phyloP scores from a whole-genome alignment of 2,797 vertebrate genomes.

The Galago senegalensis region DNA sequence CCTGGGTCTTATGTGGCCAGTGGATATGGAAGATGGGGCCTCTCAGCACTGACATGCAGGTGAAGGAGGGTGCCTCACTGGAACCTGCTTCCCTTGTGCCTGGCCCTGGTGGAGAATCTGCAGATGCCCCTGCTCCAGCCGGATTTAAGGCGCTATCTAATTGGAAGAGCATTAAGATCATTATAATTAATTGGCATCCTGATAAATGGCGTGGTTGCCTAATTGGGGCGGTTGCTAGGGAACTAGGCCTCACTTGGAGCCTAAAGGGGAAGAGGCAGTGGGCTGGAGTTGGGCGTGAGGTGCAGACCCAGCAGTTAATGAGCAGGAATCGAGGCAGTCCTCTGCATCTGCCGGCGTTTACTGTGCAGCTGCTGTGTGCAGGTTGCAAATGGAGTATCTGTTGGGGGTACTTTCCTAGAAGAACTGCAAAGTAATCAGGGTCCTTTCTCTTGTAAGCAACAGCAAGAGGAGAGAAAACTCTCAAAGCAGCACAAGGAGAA shows the following conservation, averaged over 20 bases:
- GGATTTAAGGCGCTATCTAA: conserved; percentile 75
- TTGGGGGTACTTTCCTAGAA: conserved; percentile 52
- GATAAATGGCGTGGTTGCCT: conserved; percentile 85
- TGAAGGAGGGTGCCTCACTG: not conserved
- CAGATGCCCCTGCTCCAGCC: conserved; percentile 51
- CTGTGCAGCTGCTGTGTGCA: conserved; percentile 42
- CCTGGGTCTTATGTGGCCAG: not conserved
- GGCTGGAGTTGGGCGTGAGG: conserved; percentile 71
- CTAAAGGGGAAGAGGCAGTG: conserved; percentile 74
- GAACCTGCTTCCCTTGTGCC: not conserved
- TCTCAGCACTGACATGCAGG: not conserved
- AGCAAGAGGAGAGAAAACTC: not conserved
- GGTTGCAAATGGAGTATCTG: not conserved
- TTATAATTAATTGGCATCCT: conserved; percentile 87
- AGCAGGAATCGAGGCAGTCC: not conserved
- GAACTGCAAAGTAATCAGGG: conserved; percentile 7
- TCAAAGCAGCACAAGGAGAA: not conserved
- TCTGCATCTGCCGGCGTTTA: not conserved
- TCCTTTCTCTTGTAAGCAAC: conserved; percentile 47
- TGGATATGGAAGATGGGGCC: not conserved
- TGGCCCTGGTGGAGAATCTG: not conserved
- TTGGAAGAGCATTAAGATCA: conserved; percentile 85
- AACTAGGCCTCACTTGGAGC: conserved; percentile 79
- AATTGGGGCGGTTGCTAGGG: conserved; percentile 88
- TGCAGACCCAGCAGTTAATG: conserved; percentile 12